Evolutionary conservation across 2,113 vertebrate species (phyloP).

Genomic region (Lagopus leucura): DNA sequence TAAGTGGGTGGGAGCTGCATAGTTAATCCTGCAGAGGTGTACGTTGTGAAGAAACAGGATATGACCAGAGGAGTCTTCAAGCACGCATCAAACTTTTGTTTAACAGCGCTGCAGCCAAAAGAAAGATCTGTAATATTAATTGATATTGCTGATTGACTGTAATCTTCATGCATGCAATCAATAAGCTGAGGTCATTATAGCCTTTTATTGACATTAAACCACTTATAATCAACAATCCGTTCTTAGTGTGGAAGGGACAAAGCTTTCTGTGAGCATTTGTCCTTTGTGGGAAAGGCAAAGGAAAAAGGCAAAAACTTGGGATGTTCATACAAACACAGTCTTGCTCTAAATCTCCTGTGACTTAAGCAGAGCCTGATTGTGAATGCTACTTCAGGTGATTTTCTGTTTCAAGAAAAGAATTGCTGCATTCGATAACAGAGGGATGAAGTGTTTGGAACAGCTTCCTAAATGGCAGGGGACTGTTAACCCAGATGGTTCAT

Average conservation of each 20-base stretch:
- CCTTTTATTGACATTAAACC: neutral
- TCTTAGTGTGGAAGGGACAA: neutral
- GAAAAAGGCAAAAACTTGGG: neutral
- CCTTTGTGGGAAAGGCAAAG: neutral
- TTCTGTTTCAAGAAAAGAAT: neutral
- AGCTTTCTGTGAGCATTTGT: neutral
- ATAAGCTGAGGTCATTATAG: neutral
- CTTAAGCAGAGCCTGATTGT: neutral
- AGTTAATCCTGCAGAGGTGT: neutral
- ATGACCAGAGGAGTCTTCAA: neutral
- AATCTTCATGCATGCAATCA: neutral
- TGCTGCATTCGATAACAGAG: neutral
- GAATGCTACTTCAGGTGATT: neutral
- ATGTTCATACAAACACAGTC: neutral
- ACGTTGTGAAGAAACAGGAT: neutral
- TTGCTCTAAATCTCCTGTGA: neutral
- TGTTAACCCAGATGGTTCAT: neutral
- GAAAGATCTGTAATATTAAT: neutral
- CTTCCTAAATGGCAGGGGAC: neutral
- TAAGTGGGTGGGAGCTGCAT: neutral
- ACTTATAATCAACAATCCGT: neutral
- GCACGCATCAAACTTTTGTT: neutral
- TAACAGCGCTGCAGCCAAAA: neutral
- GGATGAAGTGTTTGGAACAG: neutral
- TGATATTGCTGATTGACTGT: neutral